Percentiles rank a stretch among this genome's conserved stretches.
phyloP scores from a whole-genome alignment of 2,113 vertebrate genomes.

The Ptilonorhynchus violaceus region DNA sequence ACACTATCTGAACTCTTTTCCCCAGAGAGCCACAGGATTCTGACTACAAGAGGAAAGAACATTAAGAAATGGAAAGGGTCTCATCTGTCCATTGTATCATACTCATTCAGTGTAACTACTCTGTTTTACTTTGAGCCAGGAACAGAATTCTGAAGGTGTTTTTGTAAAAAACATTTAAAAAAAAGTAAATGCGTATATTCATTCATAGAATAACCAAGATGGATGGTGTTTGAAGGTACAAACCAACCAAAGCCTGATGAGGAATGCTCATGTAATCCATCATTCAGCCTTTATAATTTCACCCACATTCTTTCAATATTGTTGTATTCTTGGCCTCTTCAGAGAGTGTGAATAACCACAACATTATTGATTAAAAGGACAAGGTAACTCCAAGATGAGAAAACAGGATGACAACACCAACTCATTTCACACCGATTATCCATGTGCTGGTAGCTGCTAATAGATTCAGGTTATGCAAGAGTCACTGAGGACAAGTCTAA shows the following conservation, averaged over 20 bases:
- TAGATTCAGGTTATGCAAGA: not conserved
- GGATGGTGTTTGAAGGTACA: not conserved
- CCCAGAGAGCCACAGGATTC: not conserved
- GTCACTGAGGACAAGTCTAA: not conserved
- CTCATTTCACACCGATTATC: not conserved
- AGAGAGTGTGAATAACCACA: not conserved
- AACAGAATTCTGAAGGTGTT: not conserved
- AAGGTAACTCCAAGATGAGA: not conserved
- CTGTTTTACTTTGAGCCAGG: not conserved
- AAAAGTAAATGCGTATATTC: not conserved
- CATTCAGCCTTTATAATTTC: not conserved
- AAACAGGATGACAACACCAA: not conserved
- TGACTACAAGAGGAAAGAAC: not conserved
- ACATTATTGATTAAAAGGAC: not conserved
- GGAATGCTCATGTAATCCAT: not conserved
- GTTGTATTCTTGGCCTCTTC: not conserved
- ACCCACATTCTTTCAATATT: not conserved
- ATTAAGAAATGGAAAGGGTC: not conserved
- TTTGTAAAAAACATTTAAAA: not conserved
- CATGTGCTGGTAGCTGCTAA: not conserved
- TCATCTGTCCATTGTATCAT: not conserved
- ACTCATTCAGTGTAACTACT: not conserved
- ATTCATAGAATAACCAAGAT: not conserved
- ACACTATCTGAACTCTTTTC: not conserved
- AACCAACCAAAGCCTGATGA: not conserved